Conservation (phyloP, 2,888 invertebrate genomes). For the Dicyrtomina minuta region DNA sequence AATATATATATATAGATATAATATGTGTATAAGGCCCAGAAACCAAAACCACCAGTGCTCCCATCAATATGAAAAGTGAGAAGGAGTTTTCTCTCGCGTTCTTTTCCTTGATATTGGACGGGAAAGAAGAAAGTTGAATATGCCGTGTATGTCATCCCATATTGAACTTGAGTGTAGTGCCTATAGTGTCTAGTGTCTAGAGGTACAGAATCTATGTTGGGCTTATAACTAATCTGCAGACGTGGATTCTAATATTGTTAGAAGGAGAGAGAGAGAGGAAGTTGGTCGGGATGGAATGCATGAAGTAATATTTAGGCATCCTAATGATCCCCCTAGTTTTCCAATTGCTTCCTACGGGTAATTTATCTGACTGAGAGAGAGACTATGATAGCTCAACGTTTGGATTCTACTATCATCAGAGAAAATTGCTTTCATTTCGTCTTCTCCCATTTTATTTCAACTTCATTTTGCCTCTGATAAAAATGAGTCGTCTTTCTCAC, state of each 20-base stretch:
- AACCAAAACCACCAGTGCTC: not conserved
- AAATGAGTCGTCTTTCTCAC: conserved; percentile 7
- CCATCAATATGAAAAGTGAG: conserved; percentile 11
- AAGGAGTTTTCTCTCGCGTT: not conserved
- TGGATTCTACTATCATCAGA: conserved; percentile 6
- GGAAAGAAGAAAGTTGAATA: not conserved
- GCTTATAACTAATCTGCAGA: conserved; percentile 4
- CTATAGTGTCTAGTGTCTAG: no score
- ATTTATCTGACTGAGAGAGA: conserved; percentile 9
- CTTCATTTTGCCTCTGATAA: conserved; percentile 17
- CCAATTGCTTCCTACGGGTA: conserved; percentile 23
- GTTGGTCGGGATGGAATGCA: not conserved
- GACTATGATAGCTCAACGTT: conserved; percentile 1
- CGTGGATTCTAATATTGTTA: conserved; percentile 4
- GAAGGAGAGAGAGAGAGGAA: not conserved
- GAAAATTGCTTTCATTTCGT: conserved; percentile 22
- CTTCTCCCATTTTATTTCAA: conserved; percentile 16
- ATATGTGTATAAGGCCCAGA: not conserved
- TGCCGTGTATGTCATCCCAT: no score
- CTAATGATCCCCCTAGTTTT: conserved; percentile 25
- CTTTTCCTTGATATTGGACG: not conserved
- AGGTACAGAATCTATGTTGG: no score
- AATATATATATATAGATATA: no score
- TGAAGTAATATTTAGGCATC: conserved; percentile 21
- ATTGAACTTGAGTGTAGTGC: no score